phyloP scores from a whole-genome alignment of 2,888 invertebrate genomes.

The Drosophila pseudotalamancana region DNA sequence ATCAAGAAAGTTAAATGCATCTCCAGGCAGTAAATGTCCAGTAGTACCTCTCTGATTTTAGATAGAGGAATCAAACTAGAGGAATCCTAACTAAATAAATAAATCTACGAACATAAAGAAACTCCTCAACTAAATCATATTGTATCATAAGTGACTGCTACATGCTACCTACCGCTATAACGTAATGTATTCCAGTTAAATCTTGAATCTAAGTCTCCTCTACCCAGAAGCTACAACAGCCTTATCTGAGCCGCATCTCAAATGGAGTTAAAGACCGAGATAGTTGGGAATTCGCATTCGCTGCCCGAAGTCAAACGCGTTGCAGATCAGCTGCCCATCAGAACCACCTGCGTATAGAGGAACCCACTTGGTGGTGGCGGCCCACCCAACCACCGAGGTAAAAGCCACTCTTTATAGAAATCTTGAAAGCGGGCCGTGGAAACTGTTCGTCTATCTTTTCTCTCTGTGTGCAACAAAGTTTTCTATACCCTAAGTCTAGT shows the following conservation, averaged over 20 bases:
- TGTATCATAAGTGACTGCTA: background rate
- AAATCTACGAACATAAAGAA: too few relatives aligned
- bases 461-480: background rate
- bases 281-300: constrained; percentile 30
- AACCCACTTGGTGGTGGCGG: constrained; percentile 19
- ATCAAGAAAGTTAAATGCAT: too few relatives aligned
- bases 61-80: too few relatives aligned
- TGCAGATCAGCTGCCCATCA: constrained; percentile 65
- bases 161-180: background rate
- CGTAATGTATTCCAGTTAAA: constrained; percentile 13
- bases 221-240: constrained; percentile 31
- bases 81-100: too few relatives aligned
- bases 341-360: constrained; percentile 62
- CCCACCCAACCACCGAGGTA: constrained; percentile 49
- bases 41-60: too few relatives aligned
- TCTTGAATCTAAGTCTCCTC: constrained; percentile 10
- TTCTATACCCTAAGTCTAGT: too few relatives aligned
- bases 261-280: background rate
- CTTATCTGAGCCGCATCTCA: constrained; percentile 29
- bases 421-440: constrained; percentile 42
- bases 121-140: background rate
- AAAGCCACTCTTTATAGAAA: constrained; percentile 14
- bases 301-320: constrained; percentile 39
- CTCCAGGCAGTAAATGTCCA: too few relatives aligned
- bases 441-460: background rate